Percentiles rank a stretch among this genome's conserved stretches.
These are phyloP conservation scores for Nycteola revayana DNA, from an alignment of 2,888 invertebrate genomes.

Conservation along the genomic window DNA sequence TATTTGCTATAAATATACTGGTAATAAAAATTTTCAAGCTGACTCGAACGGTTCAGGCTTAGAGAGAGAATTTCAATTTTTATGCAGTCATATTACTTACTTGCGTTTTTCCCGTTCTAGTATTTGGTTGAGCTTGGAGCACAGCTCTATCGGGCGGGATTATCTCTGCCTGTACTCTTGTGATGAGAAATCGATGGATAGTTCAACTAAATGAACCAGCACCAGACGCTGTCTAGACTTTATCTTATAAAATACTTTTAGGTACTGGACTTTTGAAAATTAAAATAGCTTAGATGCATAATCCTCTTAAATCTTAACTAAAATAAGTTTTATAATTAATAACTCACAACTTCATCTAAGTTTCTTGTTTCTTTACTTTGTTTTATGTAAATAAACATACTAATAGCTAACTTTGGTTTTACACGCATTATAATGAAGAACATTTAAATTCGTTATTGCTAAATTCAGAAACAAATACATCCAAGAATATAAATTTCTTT, in stretches of 20 bases:
- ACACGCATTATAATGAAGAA: too few species aligned
- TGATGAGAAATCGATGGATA: conserved; percentile 31
- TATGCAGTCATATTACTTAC: conserved; percentile 10
- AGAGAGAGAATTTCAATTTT: conserved; percentile 18
- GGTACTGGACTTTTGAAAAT: conserved; percentile 5
- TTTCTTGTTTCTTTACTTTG: too few species aligned
- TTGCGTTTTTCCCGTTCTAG: conserved; percentile 11
- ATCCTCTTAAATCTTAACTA: too few species aligned
- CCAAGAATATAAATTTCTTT: too few species aligned
- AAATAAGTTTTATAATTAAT: too few species aligned
- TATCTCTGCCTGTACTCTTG: conserved; percentile 26
- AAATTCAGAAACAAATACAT: too few species aligned
- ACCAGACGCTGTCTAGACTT: conserved; percentile 22
- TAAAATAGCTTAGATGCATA: conserved; percentile 10
- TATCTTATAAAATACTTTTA: conserved; percentile 14
- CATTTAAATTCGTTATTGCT: too few species aligned
- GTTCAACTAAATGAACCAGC: conserved; percentile 17
- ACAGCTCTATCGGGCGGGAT: conserved; percentile 24
- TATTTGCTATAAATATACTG: conserved; percentile 15
- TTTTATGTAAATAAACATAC: too few species aligned
- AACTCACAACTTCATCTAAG: too few species aligned
- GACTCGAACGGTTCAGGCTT: conserved; percentile 15
- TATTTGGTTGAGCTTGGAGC: conserved; percentile 22
- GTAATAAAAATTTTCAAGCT: conserved; percentile 13
- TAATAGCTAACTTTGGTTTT: too few species aligned